Conservation (phyloP, 2,888 invertebrate species). For the Trichacis sp. region DNA sequence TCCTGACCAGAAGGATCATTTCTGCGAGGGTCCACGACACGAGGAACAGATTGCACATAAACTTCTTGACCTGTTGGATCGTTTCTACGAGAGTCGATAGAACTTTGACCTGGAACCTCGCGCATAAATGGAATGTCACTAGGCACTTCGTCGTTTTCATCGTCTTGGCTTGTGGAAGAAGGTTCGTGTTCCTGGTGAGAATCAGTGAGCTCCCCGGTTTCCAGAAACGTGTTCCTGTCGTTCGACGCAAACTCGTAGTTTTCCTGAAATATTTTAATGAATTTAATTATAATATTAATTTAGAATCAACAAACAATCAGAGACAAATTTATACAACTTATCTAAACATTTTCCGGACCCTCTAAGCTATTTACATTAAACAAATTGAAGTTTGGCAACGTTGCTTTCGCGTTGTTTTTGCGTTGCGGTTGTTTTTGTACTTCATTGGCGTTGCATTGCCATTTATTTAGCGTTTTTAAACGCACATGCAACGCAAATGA, state of each 20-base stretch:
- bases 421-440: too few relatives aligned
- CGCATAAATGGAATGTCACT: constrained; percentile 65
- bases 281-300: too few relatives aligned
- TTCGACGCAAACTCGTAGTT: constrained; percentile 67
- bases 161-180: constrained; percentile 62
- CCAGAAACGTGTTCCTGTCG: constrained; percentile 66
- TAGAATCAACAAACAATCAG: background rate
- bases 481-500: too few relatives aligned
- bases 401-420: too few relatives aligned
- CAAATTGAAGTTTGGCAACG: too few relatives aligned
- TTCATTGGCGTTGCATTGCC: too few relatives aligned
- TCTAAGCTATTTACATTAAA: too few relatives aligned
- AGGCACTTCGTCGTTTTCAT: constrained; percentile 66
- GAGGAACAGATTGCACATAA: constrained; percentile 49
- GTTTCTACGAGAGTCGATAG: constrained; percentile 62
- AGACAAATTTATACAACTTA: too few relatives aligned
- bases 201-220: constrained; percentile 67
- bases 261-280: constrained; percentile 37
- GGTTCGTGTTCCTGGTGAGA: constrained; percentile 63
- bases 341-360: too few relatives aligned
- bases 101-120: constrained; percentile 66
- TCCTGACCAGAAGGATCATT: constrained; percentile 65
- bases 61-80: constrained; percentile 66
- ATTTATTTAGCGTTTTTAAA: too few relatives aligned
- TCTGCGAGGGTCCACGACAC: constrained; percentile 59